Evolutionary conservation across 2,888 invertebrate species (phyloP), one percentile per base, ranked within the genome.

Genomic region (Cosmorhoe ocellata): DNA sequence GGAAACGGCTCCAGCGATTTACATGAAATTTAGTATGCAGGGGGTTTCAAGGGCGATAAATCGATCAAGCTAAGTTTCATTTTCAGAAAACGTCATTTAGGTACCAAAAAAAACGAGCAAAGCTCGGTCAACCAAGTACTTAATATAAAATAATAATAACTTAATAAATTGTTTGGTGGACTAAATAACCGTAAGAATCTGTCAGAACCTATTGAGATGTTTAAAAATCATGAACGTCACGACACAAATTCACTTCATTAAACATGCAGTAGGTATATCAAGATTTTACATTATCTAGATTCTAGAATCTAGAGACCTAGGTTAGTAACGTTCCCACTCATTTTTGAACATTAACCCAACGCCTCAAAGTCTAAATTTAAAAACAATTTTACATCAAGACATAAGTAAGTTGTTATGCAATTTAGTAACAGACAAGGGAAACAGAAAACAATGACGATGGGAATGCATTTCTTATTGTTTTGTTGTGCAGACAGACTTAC

Each of bases 361-460:
- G 32, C 6, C 18, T 1, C 26, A 49, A 10, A 38, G 37, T 33
- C 12, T 37, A 48, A n/a, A 32, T 37, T 27, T 11, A 26, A 26
- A 7, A 26, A 18, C 31, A 18, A 3, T 8, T 24, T 22, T 24
- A 33, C n/a, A 24, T 10, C 31, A 32, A 38, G 26, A 13, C 27
- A 26, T 38, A 26, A 5, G 24, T 24, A 24, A 7, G 7, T 24
- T 6, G 58, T 69, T 69, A 58, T 57, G 64, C 63, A 69, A 67
- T 66, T 60, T 50, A 41, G 57, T 58, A 58, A 56, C 56, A 58
- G 58, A 47, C 58, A 47, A 47, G 51, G 55, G 57, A 55, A 60
- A 55, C 36, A 49, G 42, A 58, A 61, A 63, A 69, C 69, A 71
- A 70, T 68, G 66, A 40, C 61, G 51, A 67, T 69, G 71, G 65